Evolutionary conservation across 2,113 vertebrate species (phyloP).

Genomic region (Sinocyclocheilus grahami): DNA sequence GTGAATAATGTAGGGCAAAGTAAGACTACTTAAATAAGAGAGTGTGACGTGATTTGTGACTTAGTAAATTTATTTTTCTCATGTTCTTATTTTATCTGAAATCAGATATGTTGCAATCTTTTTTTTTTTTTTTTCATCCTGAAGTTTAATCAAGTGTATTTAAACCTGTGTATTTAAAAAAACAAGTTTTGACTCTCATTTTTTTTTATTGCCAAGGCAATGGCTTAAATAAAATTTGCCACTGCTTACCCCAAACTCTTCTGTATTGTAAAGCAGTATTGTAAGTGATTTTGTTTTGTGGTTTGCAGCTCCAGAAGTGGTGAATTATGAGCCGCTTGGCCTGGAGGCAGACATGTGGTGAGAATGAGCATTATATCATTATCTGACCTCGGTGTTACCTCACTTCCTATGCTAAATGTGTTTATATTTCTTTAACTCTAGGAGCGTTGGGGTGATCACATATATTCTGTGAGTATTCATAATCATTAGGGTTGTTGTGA

Average conservation of each 20-base stretch:
- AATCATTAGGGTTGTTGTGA: background rate
- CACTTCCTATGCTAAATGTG: background rate
- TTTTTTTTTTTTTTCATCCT: background rate
- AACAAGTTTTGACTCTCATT: too few relatives aligned
- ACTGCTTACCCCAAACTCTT: background rate
- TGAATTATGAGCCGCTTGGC: conserved; percentile 96
- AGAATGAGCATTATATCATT: conserved; percentile 61
- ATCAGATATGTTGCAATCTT: background rate
- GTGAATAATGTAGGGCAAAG: background rate
- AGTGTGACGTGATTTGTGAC: background rate
- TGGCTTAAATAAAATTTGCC: background rate
- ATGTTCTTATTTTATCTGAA: background rate
- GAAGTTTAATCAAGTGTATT: background rate
- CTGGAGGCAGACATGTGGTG: conserved; percentile 99
- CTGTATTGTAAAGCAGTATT: background rate
- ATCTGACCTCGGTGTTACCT: conserved; percentile 15
- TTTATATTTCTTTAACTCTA: conserved; percentile 37
- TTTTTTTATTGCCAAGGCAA: too few relatives aligned
- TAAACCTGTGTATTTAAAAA: background rate
- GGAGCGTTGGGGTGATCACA: conserved; percentile 60
- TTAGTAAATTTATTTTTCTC: background rate
- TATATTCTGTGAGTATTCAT: conserved; percentile 72
- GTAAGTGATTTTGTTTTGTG: background rate
- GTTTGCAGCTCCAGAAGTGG: conserved; percentile 92
- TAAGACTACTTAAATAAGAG: too few relatives aligned